Evolutionary conservation across 1,140 invertebrate genomes (phyloP).

Genomic region (Formica exsecta): DNA sequence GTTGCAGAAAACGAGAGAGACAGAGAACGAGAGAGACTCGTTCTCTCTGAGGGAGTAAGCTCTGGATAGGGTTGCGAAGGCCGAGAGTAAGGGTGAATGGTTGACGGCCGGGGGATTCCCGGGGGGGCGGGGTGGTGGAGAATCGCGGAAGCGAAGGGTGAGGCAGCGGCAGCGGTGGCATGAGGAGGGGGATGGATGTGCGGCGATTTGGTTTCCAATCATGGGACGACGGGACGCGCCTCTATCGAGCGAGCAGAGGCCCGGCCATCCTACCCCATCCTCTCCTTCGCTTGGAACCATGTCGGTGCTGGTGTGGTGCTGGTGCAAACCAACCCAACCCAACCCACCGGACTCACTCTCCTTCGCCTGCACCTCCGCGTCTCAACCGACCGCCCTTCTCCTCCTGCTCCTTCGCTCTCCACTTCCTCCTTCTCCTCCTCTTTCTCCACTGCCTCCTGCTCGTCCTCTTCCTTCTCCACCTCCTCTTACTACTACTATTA

Average conservation of each 20-base stretch:
- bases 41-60: conserved; percentile 71
- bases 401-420: conserved; percentile 62
- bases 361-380: conserved; percentile 79
- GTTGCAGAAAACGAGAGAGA: conserved; percentile 68
- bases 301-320: conserved; percentile 81
- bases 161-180: conserved; percentile 64
- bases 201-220: conserved; percentile 87
- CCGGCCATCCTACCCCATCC: conserved; percentile 84
- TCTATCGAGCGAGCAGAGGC: conserved; percentile 86
- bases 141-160: conserved; percentile 70
- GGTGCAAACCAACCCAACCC: conserved; percentile 81
- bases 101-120: conserved; percentile 69
- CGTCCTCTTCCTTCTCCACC: conserved; percentile 57
- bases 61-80: conserved; percentile 75
- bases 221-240: conserved; percentile 86
- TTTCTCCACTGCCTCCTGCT: conserved; percentile 64
- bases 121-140: conserved; percentile 68
- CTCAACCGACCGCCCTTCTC: conserved; percentile 75
- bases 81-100: conserved; percentile 78
- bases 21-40: conserved; percentile 57
- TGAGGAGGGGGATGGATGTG: conserved; percentile 84
- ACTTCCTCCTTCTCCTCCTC: conserved; percentile 62
- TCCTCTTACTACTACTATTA: conserved; percentile 65
- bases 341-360: conserved; percentile 78
- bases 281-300: conserved; percentile 80